These are phyloP conservation scores for Styela clava DNA, from an alignment of 23 tunicate species.

Conservation along the genomic window DNA sequence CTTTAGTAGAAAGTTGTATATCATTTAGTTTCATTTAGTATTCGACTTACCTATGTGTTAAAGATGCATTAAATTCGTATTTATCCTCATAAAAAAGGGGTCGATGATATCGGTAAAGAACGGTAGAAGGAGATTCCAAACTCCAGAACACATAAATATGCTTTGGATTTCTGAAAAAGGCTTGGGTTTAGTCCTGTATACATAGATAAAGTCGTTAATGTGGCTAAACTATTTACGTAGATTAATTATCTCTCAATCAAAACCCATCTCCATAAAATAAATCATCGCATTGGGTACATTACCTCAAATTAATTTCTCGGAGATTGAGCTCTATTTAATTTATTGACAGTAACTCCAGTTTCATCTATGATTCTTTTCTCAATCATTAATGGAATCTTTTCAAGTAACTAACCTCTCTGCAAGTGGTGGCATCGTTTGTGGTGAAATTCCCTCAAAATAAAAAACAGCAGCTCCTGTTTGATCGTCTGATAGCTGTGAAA, in stretches of 20 bases:
- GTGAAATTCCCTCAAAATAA: not conserved
- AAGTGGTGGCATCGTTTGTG: not conserved
- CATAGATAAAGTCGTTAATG: no score
- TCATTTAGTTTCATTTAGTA: no score
- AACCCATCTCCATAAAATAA: no score
- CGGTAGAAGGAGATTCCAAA: not conserved
- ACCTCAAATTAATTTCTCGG: no score
- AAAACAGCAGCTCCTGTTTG: not conserved
- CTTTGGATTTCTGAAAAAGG: not conserved
- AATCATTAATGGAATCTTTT: no score
- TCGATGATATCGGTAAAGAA: not conserved
- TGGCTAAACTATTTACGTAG: no score
- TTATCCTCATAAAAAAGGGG: not conserved
- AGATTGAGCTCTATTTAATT: no score
- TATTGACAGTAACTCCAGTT: no score
- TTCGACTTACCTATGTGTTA: not conserved
- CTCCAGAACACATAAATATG: not conserved
- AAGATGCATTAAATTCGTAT: not conserved
- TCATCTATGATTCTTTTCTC: no score
- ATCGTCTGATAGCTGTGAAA: not conserved
- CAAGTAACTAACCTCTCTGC: not conserved
- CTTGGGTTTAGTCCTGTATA: not conserved
- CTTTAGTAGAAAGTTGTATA: no score
- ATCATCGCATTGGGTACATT: no score
- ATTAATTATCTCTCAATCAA: no score